A percentile compares a stretch with the other conserved stretches of the same genome.
phyloP scores from a whole-genome alignment of 2,113 vertebrate genomes.

The Elgaria multicarinata region DNA sequence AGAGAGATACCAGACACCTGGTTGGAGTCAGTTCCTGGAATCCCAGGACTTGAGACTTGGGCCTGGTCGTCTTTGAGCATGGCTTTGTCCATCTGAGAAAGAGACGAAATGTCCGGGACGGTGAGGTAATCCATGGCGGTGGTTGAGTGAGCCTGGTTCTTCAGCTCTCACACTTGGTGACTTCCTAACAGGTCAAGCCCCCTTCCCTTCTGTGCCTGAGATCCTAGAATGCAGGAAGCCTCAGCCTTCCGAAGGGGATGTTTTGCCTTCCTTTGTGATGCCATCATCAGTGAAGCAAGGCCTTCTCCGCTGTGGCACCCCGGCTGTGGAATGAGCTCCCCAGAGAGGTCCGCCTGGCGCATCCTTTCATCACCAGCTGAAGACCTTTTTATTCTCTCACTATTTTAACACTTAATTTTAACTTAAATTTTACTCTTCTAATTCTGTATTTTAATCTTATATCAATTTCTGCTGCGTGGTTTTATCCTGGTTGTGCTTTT shows the following conservation, averaged over 20 bases:
- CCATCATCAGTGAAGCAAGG: background rate
- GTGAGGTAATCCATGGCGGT: constrained; percentile 21
- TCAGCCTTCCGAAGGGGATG: background rate
- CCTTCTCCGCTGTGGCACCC: too few relatives aligned
- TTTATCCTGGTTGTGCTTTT: too few relatives aligned
- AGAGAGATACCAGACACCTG: background rate
- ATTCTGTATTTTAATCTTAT: too few relatives aligned
- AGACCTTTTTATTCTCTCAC: too few relatives aligned
- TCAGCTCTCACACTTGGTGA: too few relatives aligned
- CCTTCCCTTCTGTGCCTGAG: background rate
- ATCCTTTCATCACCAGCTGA: too few relatives aligned
- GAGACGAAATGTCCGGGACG: background rate
- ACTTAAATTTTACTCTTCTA: too few relatives aligned
- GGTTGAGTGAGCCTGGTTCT: background rate
- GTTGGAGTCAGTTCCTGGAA: too few relatives aligned
- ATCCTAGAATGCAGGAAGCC: background rate
- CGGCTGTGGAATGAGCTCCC: too few relatives aligned
- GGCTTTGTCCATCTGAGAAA: background rate
- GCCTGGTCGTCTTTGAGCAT: background rate
- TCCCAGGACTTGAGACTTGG: fast-evolving
- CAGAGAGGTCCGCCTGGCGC: too few relatives aligned
- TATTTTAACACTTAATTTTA: too few relatives aligned
- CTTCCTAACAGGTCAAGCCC: background rate
- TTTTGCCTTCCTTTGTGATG: background rate
- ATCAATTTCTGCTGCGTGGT: too few relatives aligned